A percentile compares a stretch with the other conserved stretches of the same genome.
Evolutionary conservation across 2,797 vertebrate genomes (phyloP).

Genomic region (Cyclopterus lumpus): DNA sequence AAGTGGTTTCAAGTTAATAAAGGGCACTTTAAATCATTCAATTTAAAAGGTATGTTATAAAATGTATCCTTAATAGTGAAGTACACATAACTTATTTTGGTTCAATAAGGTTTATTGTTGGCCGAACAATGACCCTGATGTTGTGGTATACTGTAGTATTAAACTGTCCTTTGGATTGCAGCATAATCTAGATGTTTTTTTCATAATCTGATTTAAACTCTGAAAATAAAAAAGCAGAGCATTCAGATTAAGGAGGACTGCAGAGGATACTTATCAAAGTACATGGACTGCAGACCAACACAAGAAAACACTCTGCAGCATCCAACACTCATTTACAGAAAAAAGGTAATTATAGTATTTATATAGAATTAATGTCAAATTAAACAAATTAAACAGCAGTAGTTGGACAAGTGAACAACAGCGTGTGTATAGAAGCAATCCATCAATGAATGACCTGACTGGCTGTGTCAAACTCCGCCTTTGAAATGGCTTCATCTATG

Average conservation of each 20-base stretch:
- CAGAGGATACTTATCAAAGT: conserved; percentile 2
- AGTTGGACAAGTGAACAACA: not conserved
- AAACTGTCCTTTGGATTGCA: conserved; percentile 23
- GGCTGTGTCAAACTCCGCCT: conserved; percentile 88
- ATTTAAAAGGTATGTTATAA: not conserved
- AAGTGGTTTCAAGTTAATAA: not conserved
- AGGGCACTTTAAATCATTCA: not conserved
- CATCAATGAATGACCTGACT: conserved; percentile 81
- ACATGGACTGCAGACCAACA: not conserved
- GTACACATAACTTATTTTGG: not conserved
- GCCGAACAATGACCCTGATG: not conserved
- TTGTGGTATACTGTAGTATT: conserved; percentile 2
- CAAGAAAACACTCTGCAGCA: not conserved
- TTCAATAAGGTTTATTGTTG: not conserved
- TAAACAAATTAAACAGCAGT: not conserved
- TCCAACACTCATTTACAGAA: not conserved
- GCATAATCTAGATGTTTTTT: conserved; percentile 42
- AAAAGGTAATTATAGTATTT: not conserved
- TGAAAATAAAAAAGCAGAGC: conserved; percentile 9
- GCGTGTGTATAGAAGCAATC: not conserved
- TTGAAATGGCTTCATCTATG: conserved; percentile 95
- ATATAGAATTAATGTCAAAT: not conserved
- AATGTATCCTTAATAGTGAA: not conserved
- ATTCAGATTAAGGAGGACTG: conserved; percentile 30
- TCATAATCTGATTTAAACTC: conserved; percentile 42